Evolutionary conservation across 2,113 vertebrate genomes (phyloP).

Genomic region (Microcebus murinus): DNA sequence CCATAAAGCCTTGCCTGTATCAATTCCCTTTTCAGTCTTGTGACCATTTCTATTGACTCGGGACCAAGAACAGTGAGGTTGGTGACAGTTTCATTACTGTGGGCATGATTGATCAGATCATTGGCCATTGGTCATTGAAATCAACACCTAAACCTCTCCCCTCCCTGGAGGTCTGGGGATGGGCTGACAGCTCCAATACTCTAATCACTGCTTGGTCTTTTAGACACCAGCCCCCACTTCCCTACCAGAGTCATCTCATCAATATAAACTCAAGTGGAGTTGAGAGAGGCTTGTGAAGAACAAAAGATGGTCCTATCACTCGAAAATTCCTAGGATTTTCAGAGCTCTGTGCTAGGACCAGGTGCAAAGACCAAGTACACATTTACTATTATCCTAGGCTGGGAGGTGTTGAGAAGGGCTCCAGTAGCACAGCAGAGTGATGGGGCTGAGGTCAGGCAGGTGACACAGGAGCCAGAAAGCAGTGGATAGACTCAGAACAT

Average conservation of each 20-base stretch:
- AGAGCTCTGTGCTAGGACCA: not conserved
- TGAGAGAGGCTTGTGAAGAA: not conserved
- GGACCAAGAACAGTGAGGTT: too few relatives aligned
- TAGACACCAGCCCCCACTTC: not conserved
- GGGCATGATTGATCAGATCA: not conserved
- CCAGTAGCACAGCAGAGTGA: fast-evolving
- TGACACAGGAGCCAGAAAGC: not conserved
- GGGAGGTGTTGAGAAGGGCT: not conserved
- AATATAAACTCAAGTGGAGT: not conserved
- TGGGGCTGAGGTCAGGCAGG: not conserved
- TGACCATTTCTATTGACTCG: too few relatives aligned
- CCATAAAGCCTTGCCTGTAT: too few relatives aligned
- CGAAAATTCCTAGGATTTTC: not conserved
- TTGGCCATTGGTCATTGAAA: not conserved
- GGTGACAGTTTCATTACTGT: not conserved
- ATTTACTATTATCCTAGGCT: not conserved
- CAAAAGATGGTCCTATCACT: not conserved
- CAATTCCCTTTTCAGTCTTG: too few relatives aligned
- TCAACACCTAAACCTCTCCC: not conserved
- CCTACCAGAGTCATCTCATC: not conserved
- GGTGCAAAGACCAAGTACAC: not conserved
- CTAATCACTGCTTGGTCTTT: not conserved
- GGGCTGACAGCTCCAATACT: too few relatives aligned
- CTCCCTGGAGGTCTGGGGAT: not conserved
- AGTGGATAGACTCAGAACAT: fast-evolving